These are phyloP conservation scores for Euwallacea fornicatus DNA, from an alignment of 1,140 invertebrate species.

Conservation along the genomic window DNA sequence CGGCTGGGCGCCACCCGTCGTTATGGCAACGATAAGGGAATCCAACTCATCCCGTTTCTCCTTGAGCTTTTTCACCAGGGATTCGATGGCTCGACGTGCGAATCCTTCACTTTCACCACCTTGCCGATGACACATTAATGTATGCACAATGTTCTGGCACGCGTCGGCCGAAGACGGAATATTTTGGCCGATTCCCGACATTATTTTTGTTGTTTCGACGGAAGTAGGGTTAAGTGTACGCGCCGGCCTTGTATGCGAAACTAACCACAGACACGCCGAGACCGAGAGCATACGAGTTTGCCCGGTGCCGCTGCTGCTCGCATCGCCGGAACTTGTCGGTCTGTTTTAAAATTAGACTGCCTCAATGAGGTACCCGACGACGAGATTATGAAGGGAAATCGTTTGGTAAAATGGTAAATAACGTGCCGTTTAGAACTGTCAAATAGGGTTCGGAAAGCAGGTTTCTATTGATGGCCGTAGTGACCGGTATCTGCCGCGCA, in stretches of 20 bases:
- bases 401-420: slow-evolving; percentile 9
- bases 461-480: slow-evolving; percentile 3
- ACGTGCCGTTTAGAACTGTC: slow-evolving; percentile 15
- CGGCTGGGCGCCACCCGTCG: slow-evolving; percentile 93
- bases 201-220: slow-evolving; percentile 10
- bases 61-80: slow-evolving; percentile 94
- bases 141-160: slow-evolving; percentile 95
- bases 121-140: slow-evolving; percentile 95
- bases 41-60: slow-evolving; percentile 97
- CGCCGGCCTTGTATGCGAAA: slow-evolving; percentile 24
- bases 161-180: slow-evolving; percentile 92
- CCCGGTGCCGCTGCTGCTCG: slow-evolving; percentile 9
- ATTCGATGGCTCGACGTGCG: slow-evolving; percentile 94
- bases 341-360: slow-evolving; percentile 20
- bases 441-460: slow-evolving; percentile 16
- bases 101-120: slow-evolving; percentile 94
- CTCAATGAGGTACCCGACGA: slow-evolving; percentile 9
- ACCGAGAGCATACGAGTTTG: slow-evolving; percentile 14
- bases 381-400: neutral
- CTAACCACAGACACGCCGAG: slow-evolving; percentile 30
- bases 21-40: slow-evolving; percentile 94
- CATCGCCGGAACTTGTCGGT: slow-evolving; percentile 19
- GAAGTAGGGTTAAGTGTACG: slow-evolving; percentile 25
- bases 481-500: neutral
- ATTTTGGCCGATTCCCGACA: slow-evolving; percentile 23